Base-by-base conservation (phyloP, 2,113 vertebrate genomes). In the Spilogale gracilis region DNA sequence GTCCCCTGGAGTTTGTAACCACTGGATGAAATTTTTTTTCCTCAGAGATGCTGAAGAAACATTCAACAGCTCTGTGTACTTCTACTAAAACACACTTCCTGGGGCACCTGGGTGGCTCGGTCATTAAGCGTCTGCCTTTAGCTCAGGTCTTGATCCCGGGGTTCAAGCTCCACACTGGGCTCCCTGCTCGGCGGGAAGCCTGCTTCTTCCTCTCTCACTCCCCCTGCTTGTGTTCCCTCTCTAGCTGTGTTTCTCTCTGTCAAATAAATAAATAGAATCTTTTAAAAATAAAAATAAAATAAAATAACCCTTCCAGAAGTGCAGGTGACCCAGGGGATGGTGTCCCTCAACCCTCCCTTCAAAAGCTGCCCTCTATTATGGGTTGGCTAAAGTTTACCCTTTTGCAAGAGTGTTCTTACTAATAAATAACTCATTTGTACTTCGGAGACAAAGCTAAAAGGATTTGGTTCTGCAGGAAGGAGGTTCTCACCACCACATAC, bases 371-470 rank as follows among this genome's bases (percentile, higher is more conserved):
- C 63, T 58, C 1, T 88, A 60, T 12, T 30, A 12, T 23, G 43
- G 67, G 38, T 63, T 91, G 43, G 87, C 95, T 97, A 96, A 98
- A 96, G 73, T 96, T 97, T 97, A 96, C 88, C 81, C 82, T 92
- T 87, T 27, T 63, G 81, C 73, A 60, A 90, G 79, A 63, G 43
- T 78, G 82, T 81, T 84, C 88, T 87, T 89, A 89, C 90, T 97
- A 94, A 98, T 95, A 94, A 97, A 94, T 96, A 96, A 98, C 95
- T 96, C 65, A 43, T 76, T 95, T 93, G 58, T 71, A 69, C 94
- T 82, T 60, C n/a, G 61, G 88, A 94, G 96, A 98, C 60, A 91
- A 93, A 79, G 27, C 61, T 52, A 38, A 88, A 73, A 48, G 76
- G 61, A 58, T 43, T 88, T 95, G 10, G 81, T 30, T 76, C 52